Percentiles rank a stretch among this genome's conserved stretches.
Evolutionary conservation across 2,113 vertebrate species (phyloP).

Genomic region (Ivindomyrus marchei): DNA sequence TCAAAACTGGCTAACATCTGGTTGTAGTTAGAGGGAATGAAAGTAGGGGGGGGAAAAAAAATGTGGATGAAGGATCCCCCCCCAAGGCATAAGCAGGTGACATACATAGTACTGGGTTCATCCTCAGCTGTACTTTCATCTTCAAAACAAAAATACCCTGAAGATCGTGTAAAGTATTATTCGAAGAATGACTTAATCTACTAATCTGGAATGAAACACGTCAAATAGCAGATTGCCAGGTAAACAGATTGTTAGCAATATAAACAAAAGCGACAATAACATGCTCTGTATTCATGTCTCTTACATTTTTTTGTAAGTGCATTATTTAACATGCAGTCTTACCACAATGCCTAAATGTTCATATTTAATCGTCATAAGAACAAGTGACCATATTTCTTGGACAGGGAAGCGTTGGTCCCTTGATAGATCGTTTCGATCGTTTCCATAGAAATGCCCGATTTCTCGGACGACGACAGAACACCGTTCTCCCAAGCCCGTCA

Average conservation of each 20-base stretch:
- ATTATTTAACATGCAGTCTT: constrained; percentile 40
- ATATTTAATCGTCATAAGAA: constrained; percentile 36
- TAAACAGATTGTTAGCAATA: neutral
- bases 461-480: constrained; percentile 10
- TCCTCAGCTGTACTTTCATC: neutral
- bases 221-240: neutral
- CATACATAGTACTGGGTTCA: neutral
- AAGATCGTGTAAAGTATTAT: neutral
- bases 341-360: constrained; percentile 43
- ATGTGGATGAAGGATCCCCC: neutral
- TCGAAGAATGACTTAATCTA: neutral
- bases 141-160: neutral
- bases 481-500: neutral
- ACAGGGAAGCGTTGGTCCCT: constrained; percentile 25
- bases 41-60: neutral
- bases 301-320: constrained; percentile 32
- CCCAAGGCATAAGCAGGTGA: neutral
- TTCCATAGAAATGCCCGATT: constrained; percentile 10
- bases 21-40: neutral
- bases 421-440: constrained; percentile 20
- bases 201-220: neutral
- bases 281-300: constrained; percentile 25
- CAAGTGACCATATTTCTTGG: constrained; percentile 39
- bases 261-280: constrained; percentile 26
- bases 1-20: neutral